Conservation (phyloP, 2,797 vertebrate species). For the Falco columbarius region DNA sequence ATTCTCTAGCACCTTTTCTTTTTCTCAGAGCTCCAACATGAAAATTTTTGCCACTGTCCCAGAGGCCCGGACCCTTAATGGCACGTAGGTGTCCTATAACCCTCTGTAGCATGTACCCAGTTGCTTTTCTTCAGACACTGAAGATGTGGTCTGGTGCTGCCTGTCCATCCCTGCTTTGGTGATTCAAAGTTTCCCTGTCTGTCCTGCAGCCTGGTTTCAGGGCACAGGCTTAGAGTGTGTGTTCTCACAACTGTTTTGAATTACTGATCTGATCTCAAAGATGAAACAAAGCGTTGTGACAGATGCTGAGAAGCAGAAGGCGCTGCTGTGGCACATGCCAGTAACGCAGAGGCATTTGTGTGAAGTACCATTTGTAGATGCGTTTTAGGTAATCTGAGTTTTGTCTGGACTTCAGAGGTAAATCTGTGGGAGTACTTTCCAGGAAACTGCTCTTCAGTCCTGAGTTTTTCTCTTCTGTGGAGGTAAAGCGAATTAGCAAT, state of each 20-base stretch:
- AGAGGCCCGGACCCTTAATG: not conserved
- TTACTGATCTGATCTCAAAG: accelerated
- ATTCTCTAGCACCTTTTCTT: not conserved
- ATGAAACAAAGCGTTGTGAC: not conserved
- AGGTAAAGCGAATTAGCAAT: not conserved
- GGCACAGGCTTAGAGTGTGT: not conserved
- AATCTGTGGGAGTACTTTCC: not conserved
- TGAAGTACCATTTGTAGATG: not conserved
- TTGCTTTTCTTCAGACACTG: not conserved
- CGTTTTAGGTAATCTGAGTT: not conserved
- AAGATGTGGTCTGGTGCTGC: not conserved
- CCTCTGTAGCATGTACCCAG: accelerated
- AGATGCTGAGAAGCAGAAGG: not conserved
- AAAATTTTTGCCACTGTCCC: not conserved
- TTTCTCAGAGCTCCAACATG: too few relatives aligned
- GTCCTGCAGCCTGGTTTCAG: not conserved
- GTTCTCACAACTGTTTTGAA: not conserved
- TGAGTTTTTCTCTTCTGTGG: not conserved
- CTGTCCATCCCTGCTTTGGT: not conserved
- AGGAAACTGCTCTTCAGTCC: not conserved
- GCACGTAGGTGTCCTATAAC: not conserved
- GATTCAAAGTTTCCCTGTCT: not conserved
- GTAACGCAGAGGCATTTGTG: not conserved
- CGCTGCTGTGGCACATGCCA: not conserved
- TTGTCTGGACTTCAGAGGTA: not conserved